Base-by-base conservation (phyloP, 1,140 invertebrate species). In the Pteromalus puparum region DNA sequence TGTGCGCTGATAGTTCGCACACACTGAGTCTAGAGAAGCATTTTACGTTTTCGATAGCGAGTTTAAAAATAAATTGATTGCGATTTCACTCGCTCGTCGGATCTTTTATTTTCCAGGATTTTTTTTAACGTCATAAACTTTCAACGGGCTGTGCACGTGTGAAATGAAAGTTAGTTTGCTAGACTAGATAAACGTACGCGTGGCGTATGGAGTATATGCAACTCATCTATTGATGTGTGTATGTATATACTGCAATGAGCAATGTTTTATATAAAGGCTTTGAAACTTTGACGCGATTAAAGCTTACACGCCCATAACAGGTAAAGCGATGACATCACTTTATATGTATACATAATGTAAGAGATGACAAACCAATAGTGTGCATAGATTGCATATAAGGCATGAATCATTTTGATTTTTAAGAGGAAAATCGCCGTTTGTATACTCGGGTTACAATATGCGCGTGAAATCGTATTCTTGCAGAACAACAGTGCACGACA, bases 61-160 rank as follows among this genome's bases (percentile, higher is more conserved):
- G 18, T 61, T 61, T 30, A 72, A 72, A 72, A 72, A 72, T 28
- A 72, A 72, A 28, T 30, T 72, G 13, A 72, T 72, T 34, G 68
- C 68, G 30, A 72, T 72, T 72, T 72, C 68, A 72, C 68, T 72
- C 26, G 30, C 30, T 30, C 30, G 30, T 3, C 1, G 68, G 24
- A 70, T 70, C 12, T 72, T 18, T 28, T 18, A 13, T 34, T 72
- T n/a, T 28, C 12, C 68, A 6, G 30, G 13, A 72, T 72, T 13
- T 72, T 1, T 1, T 72, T 21, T 67, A 67, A 21, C 21, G 28
- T 70, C 28, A 12, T 70, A 53, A 53, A 21, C 48, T 53, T 61
- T 61, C n/a, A 28, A 34, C 26, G 18, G 3, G 6, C 30, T 34
- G 9, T 12, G 30, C 1, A 30, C 68, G 68, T 72, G 68, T 72